Base-by-base conservation (phyloP, 2,113 vertebrate genomes). In the Phylloscopus trochiloides region DNA sequence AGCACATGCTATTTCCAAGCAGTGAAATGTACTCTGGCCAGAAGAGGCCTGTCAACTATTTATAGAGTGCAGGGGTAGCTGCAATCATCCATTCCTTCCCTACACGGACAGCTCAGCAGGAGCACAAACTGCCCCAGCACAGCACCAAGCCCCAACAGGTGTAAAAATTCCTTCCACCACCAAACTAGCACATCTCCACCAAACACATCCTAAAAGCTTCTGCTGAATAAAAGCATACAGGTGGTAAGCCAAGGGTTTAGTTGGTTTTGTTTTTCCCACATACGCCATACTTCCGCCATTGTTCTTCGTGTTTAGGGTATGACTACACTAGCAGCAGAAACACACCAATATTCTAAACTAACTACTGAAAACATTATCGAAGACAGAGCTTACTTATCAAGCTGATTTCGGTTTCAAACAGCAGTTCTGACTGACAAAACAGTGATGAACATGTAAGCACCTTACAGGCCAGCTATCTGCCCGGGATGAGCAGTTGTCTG, bases 31-130 rank as follows among this genome's bases (percentile, higher is more conserved):
- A n/a, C 42, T 32, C 55, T 5, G 19, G 26, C 54, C 50, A 50
- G 24, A 51, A 70, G 17, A 88, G 28, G 36, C 28, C 71, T 9
- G 5, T 50, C 40, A 62, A 63, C 78, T 90, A 85, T 76, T 76
- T 62, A 79, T n/a, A 86, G 77, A 7, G 17, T 1, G 1, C 2
- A 6, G 34, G 21, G 32, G 20, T 71, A 79, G 29, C 62, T 72
- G 70, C 8, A 82, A 61, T 70, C 10, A 3, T 19, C 48, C 29
- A 40, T 68, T 57, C 58, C 9, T 2, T 45, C 29, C 36, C 58
- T 24, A 75, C 0, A 7, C 1, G 3, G 1, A 4, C 38, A 61
- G 59, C 7, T 24, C 71, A 48, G 21, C 0, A 3, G 18, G 10
- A 86, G 28, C 22, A 73, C 42, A 51, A 32, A 20, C 58, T 26